A percentile compares a stretch with the other conserved stretches of the same genome.
Conservation (phyloP, 2,113 vertebrate genomes). For the Polyodon spathula region DNA sequence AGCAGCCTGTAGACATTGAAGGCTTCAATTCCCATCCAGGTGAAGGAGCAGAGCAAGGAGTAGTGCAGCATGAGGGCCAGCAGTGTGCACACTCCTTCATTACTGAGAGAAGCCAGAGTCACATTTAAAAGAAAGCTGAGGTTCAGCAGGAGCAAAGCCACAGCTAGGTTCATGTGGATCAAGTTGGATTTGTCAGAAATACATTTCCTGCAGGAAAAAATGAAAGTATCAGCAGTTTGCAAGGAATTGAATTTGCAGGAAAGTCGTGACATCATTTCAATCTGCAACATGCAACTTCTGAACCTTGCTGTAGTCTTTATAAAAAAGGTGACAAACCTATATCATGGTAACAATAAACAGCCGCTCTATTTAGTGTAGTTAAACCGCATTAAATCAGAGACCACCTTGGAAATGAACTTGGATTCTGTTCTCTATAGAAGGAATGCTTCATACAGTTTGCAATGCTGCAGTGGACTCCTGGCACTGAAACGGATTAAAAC, state of each 20-base stretch:
- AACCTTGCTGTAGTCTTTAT: neutral
- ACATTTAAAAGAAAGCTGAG: slow-evolving; percentile 50
- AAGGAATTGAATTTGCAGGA: neutral
- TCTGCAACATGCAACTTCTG: neutral
- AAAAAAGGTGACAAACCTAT: neutral
- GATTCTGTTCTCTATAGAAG: neutral
- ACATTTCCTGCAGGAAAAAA: slow-evolving; percentile 10
- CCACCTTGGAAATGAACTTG: too few relatives aligned
- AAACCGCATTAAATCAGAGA: neutral
- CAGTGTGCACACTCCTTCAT: slow-evolving; percentile 25
- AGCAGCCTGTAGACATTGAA: slow-evolving; percentile 59
- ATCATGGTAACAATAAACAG: neutral
- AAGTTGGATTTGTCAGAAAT: slow-evolving; percentile 27
- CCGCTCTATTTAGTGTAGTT: neutral
- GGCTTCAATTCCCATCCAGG: slow-evolving; percentile 60
- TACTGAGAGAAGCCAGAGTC: slow-evolving; percentile 41
- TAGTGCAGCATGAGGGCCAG: slow-evolving; percentile 51
- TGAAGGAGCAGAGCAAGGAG: slow-evolving; percentile 45
- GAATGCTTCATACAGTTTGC: neutral
- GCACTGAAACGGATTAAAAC: neutral
- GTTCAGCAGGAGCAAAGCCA: slow-evolving; percentile 40
- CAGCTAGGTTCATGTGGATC: slow-evolving; percentile 46
- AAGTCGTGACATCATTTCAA: neutral
- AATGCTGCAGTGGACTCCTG: neutral
- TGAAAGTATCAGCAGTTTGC: neutral